These are phyloP conservation scores for Danio jaintianensis DNA, from an alignment of 2,797 vertebrate genomes.

Conservation along the genomic window DNA sequence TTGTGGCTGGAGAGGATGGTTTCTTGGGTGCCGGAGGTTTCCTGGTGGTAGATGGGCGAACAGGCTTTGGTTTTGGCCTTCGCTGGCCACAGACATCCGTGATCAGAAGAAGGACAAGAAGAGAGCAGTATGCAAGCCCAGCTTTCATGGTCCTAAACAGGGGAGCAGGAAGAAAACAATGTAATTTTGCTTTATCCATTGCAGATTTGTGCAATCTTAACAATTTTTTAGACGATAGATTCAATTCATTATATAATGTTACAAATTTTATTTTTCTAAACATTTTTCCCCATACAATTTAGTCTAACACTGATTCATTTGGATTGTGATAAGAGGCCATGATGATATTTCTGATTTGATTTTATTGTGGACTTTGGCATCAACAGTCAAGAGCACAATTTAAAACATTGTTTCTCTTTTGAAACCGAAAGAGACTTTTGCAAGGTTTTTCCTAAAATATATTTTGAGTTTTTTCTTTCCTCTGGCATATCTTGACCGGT, in stretches of 20 bases:
- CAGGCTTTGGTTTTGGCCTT: conserved; percentile 72
- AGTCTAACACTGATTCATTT: too few relatives aligned
- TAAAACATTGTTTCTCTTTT: neutral
- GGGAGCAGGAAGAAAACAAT: conserved; percentile 18
- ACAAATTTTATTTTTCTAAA: neutral
- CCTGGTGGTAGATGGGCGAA: conserved; percentile 65
- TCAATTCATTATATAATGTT: neutral
- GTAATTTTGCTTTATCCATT: neutral
- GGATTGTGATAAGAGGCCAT: neutral
- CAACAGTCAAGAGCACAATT: neutral
- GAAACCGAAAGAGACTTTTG: neutral
- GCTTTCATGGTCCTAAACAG: conserved; percentile 86
- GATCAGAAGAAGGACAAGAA: conserved; percentile 84
- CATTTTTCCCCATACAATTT: too few relatives aligned
- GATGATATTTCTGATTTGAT: neutral
- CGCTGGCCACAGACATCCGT: conserved; percentile 81
- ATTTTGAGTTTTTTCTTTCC: neutral
- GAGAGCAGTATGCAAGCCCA: conserved; percentile 79
- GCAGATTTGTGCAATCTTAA: neutral
- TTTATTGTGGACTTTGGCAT: neutral
- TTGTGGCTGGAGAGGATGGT: conserved; percentile 42
- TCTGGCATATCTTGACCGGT: neutral
- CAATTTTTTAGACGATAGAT: neutral
- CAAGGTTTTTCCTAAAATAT: neutral
- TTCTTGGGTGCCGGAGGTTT: conserved; percentile 63